These are phyloP conservation scores for Proisotoma minuta DNA, from an alignment of 2,888 invertebrate genomes.

Conservation along the genomic window DNA sequence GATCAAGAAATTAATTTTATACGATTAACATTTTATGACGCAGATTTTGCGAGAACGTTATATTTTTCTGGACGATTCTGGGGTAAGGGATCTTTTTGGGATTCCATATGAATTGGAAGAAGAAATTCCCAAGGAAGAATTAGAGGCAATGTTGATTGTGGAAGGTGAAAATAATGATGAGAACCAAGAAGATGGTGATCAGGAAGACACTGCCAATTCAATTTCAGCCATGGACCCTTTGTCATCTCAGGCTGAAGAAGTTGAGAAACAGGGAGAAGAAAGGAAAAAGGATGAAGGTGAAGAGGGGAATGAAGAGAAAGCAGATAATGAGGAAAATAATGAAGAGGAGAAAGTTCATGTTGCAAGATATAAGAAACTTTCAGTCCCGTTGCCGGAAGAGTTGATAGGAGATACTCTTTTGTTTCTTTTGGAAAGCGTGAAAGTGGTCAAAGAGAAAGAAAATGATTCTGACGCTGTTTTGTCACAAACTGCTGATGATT, in stretches of 20 bases:
- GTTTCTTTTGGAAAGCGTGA: slow-evolving; percentile 38
- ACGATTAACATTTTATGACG: background rate
- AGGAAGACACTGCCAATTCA: background rate
- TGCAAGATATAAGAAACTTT: slow-evolving; percentile 29
- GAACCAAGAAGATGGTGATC: background rate
- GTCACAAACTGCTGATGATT: slow-evolving; percentile 38
- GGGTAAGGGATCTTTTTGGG: slow-evolving; percentile 38
- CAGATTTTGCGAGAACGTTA: slow-evolving; percentile 41
- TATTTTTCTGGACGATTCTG: slow-evolving; percentile 37
- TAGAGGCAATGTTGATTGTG: background rate
- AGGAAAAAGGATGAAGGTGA: background rate
- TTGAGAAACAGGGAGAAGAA: slow-evolving; percentile 1
- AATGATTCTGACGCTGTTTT: background rate
- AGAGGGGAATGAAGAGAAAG: slow-evolving; percentile 5
- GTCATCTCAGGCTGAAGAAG: too few relatives aligned
- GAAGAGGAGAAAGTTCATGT: slow-evolving; percentile 4
- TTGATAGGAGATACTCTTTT: slow-evolving; percentile 42
- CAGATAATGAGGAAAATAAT: background rate
- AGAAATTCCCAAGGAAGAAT: background rate
- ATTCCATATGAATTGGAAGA: slow-evolving; percentile 41
- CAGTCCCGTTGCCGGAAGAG: slow-evolving; percentile 30
- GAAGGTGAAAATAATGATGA: slow-evolving; percentile 5
- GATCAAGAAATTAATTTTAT: background rate
- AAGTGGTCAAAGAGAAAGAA: slow-evolving; percentile 25
- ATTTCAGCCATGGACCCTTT: too few relatives aligned